A percentile compares a stretch with the other conserved stretches of the same genome.
These are phyloP conservation scores for Brachynemurus nebulosus DNA, from an alignment of 2,888 invertebrate genomes.

Conservation along the genomic window DNA sequence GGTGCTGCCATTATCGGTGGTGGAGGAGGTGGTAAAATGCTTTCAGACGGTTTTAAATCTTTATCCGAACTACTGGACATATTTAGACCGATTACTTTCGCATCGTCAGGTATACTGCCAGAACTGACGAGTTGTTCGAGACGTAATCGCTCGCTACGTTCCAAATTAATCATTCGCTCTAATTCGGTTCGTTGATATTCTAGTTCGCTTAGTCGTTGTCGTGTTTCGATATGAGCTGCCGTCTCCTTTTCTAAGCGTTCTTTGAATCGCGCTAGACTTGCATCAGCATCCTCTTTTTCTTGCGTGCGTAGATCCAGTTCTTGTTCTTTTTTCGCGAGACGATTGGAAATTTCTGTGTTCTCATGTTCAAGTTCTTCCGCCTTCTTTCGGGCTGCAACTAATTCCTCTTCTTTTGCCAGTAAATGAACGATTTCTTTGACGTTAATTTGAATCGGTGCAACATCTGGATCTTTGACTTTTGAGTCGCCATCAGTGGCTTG, in stretches of 20 bases:
- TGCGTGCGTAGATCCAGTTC: conserved; percentile 79
- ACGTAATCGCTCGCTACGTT: conserved; percentile 66
- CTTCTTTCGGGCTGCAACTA: conserved; percentile 72
- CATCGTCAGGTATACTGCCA: conserved; percentile 87
- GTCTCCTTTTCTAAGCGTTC: conserved; percentile 83
- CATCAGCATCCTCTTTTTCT: conserved; percentile 86
- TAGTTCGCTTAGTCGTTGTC: conserved; percentile 54
- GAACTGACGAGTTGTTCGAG: conserved; percentile 77
- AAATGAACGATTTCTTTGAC: conserved; percentile 82
- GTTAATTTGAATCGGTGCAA: conserved; percentile 74
- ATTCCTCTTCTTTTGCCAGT: conserved; percentile 84
- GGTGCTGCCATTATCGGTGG: conserved; percentile 27
- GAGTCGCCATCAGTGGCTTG: conserved; percentile 41
- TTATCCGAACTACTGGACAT: conserved; percentile 25
- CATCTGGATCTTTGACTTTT: conserved; percentile 59
- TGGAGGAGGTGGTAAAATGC: conserved; percentile 28
- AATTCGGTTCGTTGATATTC: conserved; percentile 37
- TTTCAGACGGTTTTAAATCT: conserved; percentile 23
- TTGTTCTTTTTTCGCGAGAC: conserved; percentile 82
- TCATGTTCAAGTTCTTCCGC: conserved; percentile 81
- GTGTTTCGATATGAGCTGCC: conserved; percentile 72
- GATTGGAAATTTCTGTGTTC: conserved; percentile 73
- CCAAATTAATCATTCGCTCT: conserved; percentile 50
- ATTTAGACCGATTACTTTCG: conserved; percentile 51
- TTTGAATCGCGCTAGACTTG: conserved; percentile 64